Evolutionary conservation across 2,797 vertebrate species (phyloP), one percentile per base, ranked within the genome.

Genomic region (Muscicapa striata): DNA sequence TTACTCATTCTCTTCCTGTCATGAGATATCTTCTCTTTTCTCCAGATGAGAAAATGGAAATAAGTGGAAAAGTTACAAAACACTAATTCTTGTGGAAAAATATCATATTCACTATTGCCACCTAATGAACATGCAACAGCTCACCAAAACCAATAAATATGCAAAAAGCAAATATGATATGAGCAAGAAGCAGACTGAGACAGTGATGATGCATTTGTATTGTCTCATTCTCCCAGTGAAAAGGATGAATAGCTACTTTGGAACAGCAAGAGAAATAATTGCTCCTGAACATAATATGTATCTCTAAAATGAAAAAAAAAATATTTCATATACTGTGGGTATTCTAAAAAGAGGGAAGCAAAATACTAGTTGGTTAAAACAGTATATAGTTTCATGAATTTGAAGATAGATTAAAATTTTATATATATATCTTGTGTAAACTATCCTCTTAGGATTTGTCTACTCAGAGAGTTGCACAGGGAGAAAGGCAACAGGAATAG

Each of bases 261-360:
- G 41, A 89, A 87, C 11, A 89, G 48, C 55, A 63, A 70, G n/a
- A 87, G 49, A 90, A 93, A 70, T 77, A 94, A 82, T 68, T 87
- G 68, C 69, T 94, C 38, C 52, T 83, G 36, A 68, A 82, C 32
- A 58, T 68, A 75, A 59, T 73, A 66, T 73, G 59, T 48, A 17
- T 67, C 45, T 51, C 41, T 80, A 76, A 74, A 82, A 79, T 69
- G 6, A 41, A 84, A 69, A 57, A 63, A 82, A 54, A 59, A 58
- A 7, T 36, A 62, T 21, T 19, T 74, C 21, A 49, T 57, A 52
- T 57, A 76, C 17, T 32, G 34, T 79, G 29, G 29, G 5, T 63
- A 22, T 84, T 89, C 61, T 64, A 54, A 59, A 57, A 70, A 61
- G 59, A 89, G 36, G 29, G 85, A 88, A 57, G 43, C 16, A 77